Conservation (phyloP, 2,113 vertebrate genomes). For the Benitochromis conjunctus region DNA sequence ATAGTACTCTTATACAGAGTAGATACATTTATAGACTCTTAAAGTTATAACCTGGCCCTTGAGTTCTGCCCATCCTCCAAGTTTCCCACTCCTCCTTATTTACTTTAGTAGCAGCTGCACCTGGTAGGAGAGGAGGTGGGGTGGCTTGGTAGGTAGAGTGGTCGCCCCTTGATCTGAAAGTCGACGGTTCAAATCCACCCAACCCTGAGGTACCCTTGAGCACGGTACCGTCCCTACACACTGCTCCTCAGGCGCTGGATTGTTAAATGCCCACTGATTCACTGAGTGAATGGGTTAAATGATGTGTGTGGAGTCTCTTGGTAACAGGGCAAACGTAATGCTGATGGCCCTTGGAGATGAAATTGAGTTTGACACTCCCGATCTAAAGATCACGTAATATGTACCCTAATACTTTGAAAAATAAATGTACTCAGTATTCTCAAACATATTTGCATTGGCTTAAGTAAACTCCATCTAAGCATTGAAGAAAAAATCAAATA, state of each 20-base stretch:
- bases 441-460: neutral
- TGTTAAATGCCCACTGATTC: no score
- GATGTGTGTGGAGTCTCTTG: neutral
- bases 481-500: neutral
- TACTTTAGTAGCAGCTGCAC: neutral
- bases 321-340: neutral
- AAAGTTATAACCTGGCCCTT: neutral
- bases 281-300: no score
- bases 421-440: neutral
- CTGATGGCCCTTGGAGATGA: neutral
- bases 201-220: no score
- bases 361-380: neutral
- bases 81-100: neutral
- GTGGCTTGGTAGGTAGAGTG: no score
- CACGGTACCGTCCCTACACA: no score
- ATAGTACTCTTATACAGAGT: neutral
- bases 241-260: no score
- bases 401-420: neutral
- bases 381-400: neutral
- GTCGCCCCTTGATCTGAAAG: no score
- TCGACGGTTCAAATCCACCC: no score
- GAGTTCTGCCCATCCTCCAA: neutral
- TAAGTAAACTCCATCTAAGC: neutral
- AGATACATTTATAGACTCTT: neutral
- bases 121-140: no score